Percentiles rank a stretch among this genome's conserved stretches.
phyloP scores from a whole-genome alignment of 2,113 vertebrate species.

The Taurulus bubalis region DNA sequence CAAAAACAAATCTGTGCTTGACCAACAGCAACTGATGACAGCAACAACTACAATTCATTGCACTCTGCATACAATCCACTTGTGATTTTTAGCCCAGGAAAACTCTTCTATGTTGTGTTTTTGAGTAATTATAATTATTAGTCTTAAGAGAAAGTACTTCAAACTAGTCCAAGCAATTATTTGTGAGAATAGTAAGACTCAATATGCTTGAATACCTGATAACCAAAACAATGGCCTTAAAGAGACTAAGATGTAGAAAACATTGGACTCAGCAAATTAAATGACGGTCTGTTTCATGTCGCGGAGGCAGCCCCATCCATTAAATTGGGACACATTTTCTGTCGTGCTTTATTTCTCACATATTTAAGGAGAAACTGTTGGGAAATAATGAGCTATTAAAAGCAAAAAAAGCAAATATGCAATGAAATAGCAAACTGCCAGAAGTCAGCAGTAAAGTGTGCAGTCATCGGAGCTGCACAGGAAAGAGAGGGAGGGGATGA shows the following conservation, averaged over 20 bases:
- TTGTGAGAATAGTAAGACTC: background rate
- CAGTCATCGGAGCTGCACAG: background rate
- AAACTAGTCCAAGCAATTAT: background rate
- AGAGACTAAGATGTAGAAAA: background rate
- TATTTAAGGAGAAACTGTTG: background rate
- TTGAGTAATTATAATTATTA: background rate
- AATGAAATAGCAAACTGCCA: slow-evolving; percentile 17
- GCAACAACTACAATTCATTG: background rate
- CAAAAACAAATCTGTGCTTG: background rate
- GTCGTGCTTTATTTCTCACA: background rate
- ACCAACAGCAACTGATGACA: background rate
- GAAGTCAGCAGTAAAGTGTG: slow-evolving; percentile 17
- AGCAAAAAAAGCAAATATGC: background rate
- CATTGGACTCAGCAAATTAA: background rate
- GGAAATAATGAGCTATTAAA: background rate
- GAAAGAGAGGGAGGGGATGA: background rate
- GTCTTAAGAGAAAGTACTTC: background rate
- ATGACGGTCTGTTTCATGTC: background rate
- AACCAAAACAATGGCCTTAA: background rate
- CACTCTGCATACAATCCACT: background rate
- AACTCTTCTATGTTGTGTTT: background rate
- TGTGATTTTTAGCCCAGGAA: background rate
- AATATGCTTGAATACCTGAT: background rate
- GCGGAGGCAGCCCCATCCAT: background rate
- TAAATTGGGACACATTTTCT: background rate